Evolutionary conservation across 2,797 vertebrate species (phyloP).

Genomic region (Glyptemys insculpta): DNA sequence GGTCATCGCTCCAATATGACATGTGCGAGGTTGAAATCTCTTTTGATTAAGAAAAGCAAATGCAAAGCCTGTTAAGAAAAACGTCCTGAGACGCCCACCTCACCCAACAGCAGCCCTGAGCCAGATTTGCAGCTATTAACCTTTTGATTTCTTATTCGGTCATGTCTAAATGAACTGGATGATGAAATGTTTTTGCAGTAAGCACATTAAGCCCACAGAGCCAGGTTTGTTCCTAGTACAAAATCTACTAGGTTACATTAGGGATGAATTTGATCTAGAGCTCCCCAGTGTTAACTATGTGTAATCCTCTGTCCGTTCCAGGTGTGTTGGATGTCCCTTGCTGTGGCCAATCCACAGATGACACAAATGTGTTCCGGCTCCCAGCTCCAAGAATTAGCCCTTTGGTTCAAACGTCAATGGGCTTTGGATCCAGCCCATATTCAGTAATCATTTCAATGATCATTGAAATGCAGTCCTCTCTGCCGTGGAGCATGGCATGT

Average conservation of each 20-base stretch:
- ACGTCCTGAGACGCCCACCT: slow-evolving; percentile 33
- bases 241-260: neutral
- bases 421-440: neutral
- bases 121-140: neutral
- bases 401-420: neutral
- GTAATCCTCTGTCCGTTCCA: neutral
- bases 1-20: slow-evolving; percentile 60
- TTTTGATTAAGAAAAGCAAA: slow-evolving; percentile 61
- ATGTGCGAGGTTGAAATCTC: slow-evolving; percentile 36
- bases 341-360: neutral
- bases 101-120: neutral
- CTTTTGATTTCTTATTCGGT: slow-evolving; percentile 54
- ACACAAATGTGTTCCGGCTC: neutral
- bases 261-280: neutral
- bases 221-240: slow-evolving; percentile 22
- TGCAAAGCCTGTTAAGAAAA: slow-evolving; percentile 16
- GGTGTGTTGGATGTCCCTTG: neutral
- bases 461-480: neutral
- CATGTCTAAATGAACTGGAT: slow-evolving; percentile 16
- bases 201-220: slow-evolving; percentile 39
- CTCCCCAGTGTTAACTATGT: neutral
- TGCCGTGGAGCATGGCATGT: slow-evolving; percentile 41
- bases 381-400: neutral
- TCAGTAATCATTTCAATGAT: slow-evolving; percentile 47
- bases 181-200: slow-evolving; percentile 39